Base-by-base conservation (phyloP, 2,888 invertebrate species). In the Pseudococcus longispinus region DNA sequence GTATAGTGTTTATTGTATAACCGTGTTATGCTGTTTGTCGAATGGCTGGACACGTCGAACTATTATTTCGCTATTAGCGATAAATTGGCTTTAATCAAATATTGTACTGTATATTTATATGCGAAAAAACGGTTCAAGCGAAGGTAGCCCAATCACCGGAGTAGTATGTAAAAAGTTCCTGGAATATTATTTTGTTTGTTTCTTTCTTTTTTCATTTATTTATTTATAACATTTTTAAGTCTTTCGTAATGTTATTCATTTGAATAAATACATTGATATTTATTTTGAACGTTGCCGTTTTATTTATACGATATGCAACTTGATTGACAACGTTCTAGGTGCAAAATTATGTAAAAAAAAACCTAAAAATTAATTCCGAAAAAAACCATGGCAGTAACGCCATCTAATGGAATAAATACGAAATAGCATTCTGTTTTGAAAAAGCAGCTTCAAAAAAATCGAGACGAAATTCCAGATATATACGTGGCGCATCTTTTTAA, bases 81-180 rank as follows among this genome's bases (percentile, higher is more conserved):
- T 65, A 65, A 65, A 65, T 65, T 65, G 65, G 65, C 65, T 65
- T 65, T 65, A 65, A 65, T 65, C 65, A 65, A 65, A 65, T 65
- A 65, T 8, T 55, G 26, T 65, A 65, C 9, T 37, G 37, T 65
- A 65, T 51, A 20, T 60, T 60, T 8, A n/a, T 26, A 13, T 65
- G 26, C 65, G 65, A 65, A 65, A 37, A 13, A 65, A 26, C 26
- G 65, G 26, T 65, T 65, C 26, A 65, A 65, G 65, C 65, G 65
- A 65, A 65, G 65, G 65, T 65, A 65, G 65, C 65, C 23, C 20
- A 65, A 65, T 65, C 65, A 26, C 26, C 26, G 26, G 65, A 65
- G 65, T 65, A 65, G 65, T 65, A 74, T 74, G 74, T 74, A 74
- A 32, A 74, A 74, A 74, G 74, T 74, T 74, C 74, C 74, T 74